Evolutionary conservation across 1,140 invertebrate species (phyloP).

Genomic region (Micrasema minimum): DNA sequence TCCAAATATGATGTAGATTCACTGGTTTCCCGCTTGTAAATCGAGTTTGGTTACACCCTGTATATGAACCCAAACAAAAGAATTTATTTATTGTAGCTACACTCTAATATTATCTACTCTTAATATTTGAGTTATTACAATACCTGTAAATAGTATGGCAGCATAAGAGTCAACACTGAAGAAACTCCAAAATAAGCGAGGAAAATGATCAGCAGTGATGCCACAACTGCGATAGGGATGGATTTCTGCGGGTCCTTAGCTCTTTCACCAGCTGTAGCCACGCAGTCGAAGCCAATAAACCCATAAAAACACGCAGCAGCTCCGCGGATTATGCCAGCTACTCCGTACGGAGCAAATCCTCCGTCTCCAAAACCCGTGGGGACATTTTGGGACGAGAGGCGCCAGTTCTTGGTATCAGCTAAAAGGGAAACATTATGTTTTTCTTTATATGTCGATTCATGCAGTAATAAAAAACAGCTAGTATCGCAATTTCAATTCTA

Average conservation of each 20-base stretch:
- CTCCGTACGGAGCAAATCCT: constrained; percentile 85
- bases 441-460: too few relatives aligned
- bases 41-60: too few relatives aligned
- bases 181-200: constrained; percentile 90
- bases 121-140: too few relatives aligned
- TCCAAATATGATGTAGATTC: too few relatives aligned
- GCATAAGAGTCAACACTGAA: constrained; percentile 86
- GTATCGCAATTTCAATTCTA: too few relatives aligned
- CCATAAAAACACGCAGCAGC: constrained; percentile 92
- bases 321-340: constrained; percentile 81
- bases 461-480: too few relatives aligned
- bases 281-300: constrained; percentile 91
- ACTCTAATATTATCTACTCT: too few relatives aligned
- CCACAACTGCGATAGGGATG: constrained; percentile 89
- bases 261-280: constrained; percentile 87
- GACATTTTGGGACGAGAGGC: constrained; percentile 64
- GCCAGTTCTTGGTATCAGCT: constrained; percentile 76
- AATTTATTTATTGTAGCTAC: too few relatives aligned
- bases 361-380: constrained; percentile 70
- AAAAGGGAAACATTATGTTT: constrained; percentile 49
- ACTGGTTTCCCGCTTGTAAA: too few relatives aligned
- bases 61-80: too few relatives aligned
- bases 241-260: constrained; percentile 88
- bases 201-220: constrained; percentile 84
- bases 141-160: constrained; percentile 87